Base-by-base conservation (phyloP, 2,888 invertebrate genomes). In the Drosophila kanekoi region DNA sequence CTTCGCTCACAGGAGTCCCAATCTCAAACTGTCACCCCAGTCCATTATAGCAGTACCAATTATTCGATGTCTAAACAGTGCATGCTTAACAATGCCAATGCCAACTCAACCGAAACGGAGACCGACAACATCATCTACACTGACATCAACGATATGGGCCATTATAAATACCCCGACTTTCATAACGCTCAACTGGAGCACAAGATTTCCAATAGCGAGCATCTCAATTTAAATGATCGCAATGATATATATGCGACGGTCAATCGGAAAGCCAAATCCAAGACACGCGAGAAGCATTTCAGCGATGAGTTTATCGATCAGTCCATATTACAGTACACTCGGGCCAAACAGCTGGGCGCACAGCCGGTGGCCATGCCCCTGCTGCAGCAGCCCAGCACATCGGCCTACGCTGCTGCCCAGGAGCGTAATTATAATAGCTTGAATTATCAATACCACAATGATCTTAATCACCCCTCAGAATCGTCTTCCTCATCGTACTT, bases 41-140 rank as follows among this genome's bases (percentile, higher is more conserved):
- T 89, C 90, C 92, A 91, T 93, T 93, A 93, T 93, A 93, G 92
- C 93, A 93, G 90, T 93, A 92, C 92, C 86, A 92, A 87, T 89
- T 92, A 90, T 92, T 93, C 91, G 93, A 93, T 92, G 93, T 93
- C 92, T 93, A 93, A 93, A 78, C 91, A 91, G 84, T 90, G 90
- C 80, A 90, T 92, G 89, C 87, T 91, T 35, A 92, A 91, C 74
- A 91, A 91, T 72, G 92, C 89, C 69, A 91, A 90, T 79, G 91
- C 89, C 77, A 90, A 90, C 88, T 92, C 92, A 67, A 92, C 91
- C 51, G 91, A 92, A 87, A 92, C 92, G 67, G 91, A 92, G 85
- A 92, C 92, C 59, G 92, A 93, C 81, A 92, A 92, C 77, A 91
- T 93, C 70, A 93, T 92, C 56, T 93, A 93, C 78, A 90, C 91